Base-by-base conservation (phyloP, 2,888 invertebrate species). In the Conops quadrifasciatus region DNA sequence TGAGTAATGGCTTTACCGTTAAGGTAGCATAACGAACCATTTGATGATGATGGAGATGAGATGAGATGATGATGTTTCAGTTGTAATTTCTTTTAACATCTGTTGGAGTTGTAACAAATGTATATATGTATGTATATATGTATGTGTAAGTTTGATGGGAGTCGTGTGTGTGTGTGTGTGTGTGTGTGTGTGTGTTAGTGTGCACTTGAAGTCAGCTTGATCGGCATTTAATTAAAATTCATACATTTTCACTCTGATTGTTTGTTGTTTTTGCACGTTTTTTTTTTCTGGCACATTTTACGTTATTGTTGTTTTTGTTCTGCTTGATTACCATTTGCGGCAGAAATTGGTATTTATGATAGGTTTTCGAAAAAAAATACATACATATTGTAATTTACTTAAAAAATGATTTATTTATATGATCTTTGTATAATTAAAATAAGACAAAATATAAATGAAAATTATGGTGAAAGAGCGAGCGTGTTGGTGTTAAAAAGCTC, bases 321-420 rank as follows among this genome's bases (percentile, higher is more conserved):
- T 19, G 26, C 4, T 28, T 15, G 58, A 28, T 58, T 13, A 28
- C 28, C 9, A 26, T 26, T 15, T 19, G 11, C 15, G 26, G 11
- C 19, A 19, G 45, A 45, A 67, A 67, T 58, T 56, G 19, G 19
- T 67, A 45, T 67, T 67, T 26, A 67, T 58, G 13, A 63, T 53
- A 66, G 26, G 26, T 53, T 66, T 66, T n/a, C n/a, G n/a, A n/a
- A n/a, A n/a, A 66, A 66, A 66, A 53, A 36, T 16, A n/a, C 36
- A n/a, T n/a, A n/a, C n/a, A n/a, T n/a, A n/a, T n/a, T n/a, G n/a
- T n/a, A 53, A 53, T 53, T 66, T 51, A 53, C 21, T 36, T 36
- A 36, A 36, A 36, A 36, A 7, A 9, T 36, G 4, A 36, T 36
- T 36, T 36, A 7, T 36, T 36, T 36, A 36, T 36, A 36, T 7